phyloP scores from a whole-genome alignment of 2,888 invertebrate genomes.

The Oscheius sp. region DNA sequence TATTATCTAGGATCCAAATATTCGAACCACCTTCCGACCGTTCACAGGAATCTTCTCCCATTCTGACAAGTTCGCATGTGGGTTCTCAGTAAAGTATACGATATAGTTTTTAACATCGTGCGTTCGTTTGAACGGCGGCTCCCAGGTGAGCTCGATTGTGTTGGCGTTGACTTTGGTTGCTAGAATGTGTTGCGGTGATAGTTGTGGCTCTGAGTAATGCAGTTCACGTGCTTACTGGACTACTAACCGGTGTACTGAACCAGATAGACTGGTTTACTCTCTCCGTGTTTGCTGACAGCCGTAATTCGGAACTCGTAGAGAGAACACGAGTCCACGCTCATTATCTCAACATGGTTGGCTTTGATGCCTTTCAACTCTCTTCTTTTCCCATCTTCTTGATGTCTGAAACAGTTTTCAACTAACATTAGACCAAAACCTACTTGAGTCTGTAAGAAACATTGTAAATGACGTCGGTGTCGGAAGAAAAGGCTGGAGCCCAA shows the following conservation, averaged over 20 bases:
- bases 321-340: conserved; percentile 71
- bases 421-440: conserved; percentile 36
- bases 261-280: conserved; percentile 69
- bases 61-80: conserved; percentile 64
- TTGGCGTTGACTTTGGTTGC: conserved; percentile 68
- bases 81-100: conserved; percentile 72
- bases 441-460: conserved; percentile 37
- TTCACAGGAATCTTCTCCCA: conserved; percentile 71
- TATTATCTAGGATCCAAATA: background rate
- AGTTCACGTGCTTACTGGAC: background rate
- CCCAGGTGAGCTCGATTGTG: conserved; percentile 71
- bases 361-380: conserved; percentile 63
- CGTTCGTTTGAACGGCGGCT: conserved; percentile 71
- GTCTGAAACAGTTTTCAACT: conserved; percentile 38
- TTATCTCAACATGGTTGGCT: conserved; percentile 67
- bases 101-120: conserved; percentile 71
- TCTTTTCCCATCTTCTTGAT: conserved; percentile 60
- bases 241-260: conserved; percentile 71
- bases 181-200: conserved; percentile 71
- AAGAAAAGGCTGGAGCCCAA: conserved; percentile 71
- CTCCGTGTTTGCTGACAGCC: conserved; percentile 70
- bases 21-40: conserved; percentile 49
- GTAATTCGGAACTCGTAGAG: conserved; percentile 72
- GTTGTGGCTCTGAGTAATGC: conserved; percentile 64
- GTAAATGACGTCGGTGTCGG: conserved; percentile 39